phyloP scores from a whole-genome alignment of 2,888 invertebrate genomes.

The Graphium colonna region DNA sequence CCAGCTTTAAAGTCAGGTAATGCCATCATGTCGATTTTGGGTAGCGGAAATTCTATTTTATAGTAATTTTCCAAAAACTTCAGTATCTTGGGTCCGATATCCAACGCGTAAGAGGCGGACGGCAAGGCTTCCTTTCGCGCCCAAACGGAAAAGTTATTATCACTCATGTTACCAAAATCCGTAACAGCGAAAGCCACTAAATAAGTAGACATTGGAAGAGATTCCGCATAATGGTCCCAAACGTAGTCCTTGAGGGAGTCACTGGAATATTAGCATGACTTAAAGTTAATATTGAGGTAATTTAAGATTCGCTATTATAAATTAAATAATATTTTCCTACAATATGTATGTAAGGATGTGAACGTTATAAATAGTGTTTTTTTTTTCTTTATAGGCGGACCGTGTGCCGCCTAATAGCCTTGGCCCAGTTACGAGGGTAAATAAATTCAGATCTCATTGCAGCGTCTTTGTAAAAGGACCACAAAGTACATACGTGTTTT shows the following conservation, averaged over 20 bases:
- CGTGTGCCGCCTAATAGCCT: constrained; percentile 5
- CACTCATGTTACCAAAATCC: constrained; percentile 82
- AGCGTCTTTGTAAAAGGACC: not conserved
- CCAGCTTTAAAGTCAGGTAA: constrained; percentile 93
- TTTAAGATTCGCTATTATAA: too few relatives aligned
- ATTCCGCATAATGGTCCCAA: constrained; percentile 88
- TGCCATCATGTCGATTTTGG: constrained; percentile 95
- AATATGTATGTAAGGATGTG: not conserved
- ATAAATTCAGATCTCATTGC: not conserved
- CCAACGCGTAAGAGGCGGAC: constrained; percentile 86
- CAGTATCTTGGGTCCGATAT: constrained; percentile 87
- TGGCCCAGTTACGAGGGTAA: constrained; percentile 8
- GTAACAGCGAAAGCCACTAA: constrained; percentile 91
- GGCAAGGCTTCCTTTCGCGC: constrained; percentile 84
- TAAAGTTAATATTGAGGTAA: too few relatives aligned
- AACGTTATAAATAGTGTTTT: not conserved
- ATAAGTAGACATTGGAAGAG: constrained; percentile 94
- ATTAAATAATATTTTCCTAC: too few relatives aligned
- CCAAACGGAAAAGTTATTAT: constrained; percentile 85
- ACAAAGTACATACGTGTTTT: constrained; percentile 18
- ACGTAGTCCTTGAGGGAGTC: constrained; percentile 80
- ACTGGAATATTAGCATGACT: constrained; percentile 64
- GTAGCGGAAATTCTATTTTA: constrained; percentile 86
- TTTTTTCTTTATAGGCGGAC: not conserved
- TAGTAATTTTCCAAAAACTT: constrained; percentile 87